These are phyloP conservation scores for Trypoxylon attenuatum DNA, from an alignment of 2,888 invertebrate genomes.

Conservation along the genomic window DNA sequence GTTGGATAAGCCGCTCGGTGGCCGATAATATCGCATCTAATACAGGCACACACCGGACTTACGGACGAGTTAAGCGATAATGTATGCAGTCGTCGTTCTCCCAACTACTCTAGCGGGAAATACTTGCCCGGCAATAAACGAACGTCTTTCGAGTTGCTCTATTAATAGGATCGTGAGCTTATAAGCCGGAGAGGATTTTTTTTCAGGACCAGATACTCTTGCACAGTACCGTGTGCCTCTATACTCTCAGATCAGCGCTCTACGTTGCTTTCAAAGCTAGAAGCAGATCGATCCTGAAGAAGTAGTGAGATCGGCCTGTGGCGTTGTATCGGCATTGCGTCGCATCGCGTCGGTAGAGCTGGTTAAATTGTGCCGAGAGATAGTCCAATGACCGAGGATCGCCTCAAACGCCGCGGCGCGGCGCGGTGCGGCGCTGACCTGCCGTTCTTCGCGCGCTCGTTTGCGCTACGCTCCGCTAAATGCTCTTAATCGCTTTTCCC, in stretches of 20 bases:
- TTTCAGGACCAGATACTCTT: conserved; percentile 50
- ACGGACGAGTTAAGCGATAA: conserved; percentile 43
- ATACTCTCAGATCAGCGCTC: too few species aligned
- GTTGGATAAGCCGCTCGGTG: conserved; percentile 43
- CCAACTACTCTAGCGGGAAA: conserved; percentile 28
- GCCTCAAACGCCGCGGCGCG: too few species aligned
- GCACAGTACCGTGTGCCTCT: conserved; percentile 30
- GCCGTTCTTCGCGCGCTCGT: conserved; percentile 42
- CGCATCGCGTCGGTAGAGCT: too few species aligned
- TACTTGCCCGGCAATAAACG: conserved; percentile 45
- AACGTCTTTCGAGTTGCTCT: conserved; percentile 57
- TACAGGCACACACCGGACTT: conserved; percentile 7
- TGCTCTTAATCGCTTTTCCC: not conserved
- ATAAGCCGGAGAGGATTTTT: conserved; percentile 50
- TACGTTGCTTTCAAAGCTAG: conserved; percentile 34
- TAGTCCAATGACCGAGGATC: conserved; percentile 43
- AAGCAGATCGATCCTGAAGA: conserved; percentile 51
- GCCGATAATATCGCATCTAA: conserved; percentile 38
- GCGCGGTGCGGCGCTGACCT: conserved; percentile 49
- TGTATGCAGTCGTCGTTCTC: conserved; percentile 42
- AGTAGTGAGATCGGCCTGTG: conserved; percentile 43
- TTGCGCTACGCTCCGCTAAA: conserved; percentile 13
- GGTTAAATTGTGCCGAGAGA: conserved; percentile 14
- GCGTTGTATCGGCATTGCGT: conserved; percentile 29
- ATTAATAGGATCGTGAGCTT: conserved; percentile 62